phyloP scores from a whole-genome alignment of 2,797 vertebrate species.

The Manis crassicaudata region DNA sequence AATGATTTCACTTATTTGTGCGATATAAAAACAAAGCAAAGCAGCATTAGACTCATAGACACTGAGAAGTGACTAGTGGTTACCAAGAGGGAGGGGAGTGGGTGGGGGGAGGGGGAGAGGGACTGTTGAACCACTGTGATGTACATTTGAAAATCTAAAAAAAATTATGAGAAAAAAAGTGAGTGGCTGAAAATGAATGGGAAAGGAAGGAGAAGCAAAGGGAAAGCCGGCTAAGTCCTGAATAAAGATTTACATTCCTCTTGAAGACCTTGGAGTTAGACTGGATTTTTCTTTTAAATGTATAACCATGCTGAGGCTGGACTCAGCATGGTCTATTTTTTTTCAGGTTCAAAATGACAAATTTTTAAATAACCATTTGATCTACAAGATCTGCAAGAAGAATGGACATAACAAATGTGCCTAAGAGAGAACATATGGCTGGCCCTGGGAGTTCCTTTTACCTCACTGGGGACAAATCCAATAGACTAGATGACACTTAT shows the following conservation, averaged over 20 bases:
- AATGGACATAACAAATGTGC: constrained; percentile 31
- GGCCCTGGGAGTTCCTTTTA: background rate
- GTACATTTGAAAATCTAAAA: no score
- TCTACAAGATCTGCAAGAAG: constrained; percentile 13
- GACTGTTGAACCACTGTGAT: no score
- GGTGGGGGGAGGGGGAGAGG: no score
- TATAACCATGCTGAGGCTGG: background rate
- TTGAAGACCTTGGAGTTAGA: constrained; percentile 40
- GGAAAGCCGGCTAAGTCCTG: background rate
- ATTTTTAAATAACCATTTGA: constrained; percentile 37
- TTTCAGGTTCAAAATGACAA: background rate
- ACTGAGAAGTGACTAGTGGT: no score
- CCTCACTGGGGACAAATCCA: constrained; percentile 44
- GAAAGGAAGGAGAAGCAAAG: background rate
- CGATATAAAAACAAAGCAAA: no score
- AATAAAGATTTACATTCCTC: constrained; percentile 4
- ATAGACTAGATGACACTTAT: background rate
- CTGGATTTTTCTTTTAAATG: background rate
- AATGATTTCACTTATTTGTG: no score
- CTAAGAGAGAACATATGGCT: constrained; percentile 27
- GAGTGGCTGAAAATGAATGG: constrained; percentile 12
- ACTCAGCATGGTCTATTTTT: background rate
- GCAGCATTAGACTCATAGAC: no score
- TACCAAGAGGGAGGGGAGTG: no score
- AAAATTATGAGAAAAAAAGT: no score